Evolutionary conservation across 2,113 vertebrate species (phyloP), one percentile per base, ranked within the genome.

Genomic region (Xiphias gladius): DNA sequence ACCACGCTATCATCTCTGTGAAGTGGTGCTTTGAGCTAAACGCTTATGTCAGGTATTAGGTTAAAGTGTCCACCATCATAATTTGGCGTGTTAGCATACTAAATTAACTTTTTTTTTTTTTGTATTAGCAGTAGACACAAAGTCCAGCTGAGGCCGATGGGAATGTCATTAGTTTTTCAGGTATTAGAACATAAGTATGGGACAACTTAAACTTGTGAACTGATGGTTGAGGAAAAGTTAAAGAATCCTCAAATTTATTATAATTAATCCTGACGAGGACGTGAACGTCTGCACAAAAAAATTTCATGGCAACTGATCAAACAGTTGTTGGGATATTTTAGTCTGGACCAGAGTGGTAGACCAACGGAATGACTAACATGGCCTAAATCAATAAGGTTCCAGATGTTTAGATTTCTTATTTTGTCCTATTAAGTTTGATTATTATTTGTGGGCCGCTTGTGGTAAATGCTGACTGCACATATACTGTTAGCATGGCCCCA

Each of bases 391-490:
- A 17, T 14, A 28, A 30, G 3, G 14, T 32, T 24, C 24, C 13
- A 68, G 37, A 63, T 55, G 43, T n/a, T 73, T 37, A 35, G n/a
- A 50, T 46, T 9, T 59, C 19, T 54, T 62, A 61, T 63, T 69
- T 74, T 57, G 3, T 79, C 3, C 2, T 59, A 5, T 24, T 58
- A 20, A 9, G 13, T 46, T 59, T 65, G 14, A 52, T 67, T 67
- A 62, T 68, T 14, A 55, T 73, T 55, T 35, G 12, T 68, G 17
- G 32, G 20, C 20, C 2, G 0, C 26, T 58, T 76, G 55, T 63
- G n/a, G 9, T 72, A 43, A 7, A n/a, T 13, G 26, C 55, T 61
- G 46, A 52, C 77, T 37, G 70, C 66, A 48, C 77, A 58, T 58
- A 52, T 70, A 26, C 41, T 61, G 9, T 43, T 52, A 63, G 28